Base-by-base conservation (phyloP, 1,140 invertebrate species). In the Octopus bimaculoides region DNA sequence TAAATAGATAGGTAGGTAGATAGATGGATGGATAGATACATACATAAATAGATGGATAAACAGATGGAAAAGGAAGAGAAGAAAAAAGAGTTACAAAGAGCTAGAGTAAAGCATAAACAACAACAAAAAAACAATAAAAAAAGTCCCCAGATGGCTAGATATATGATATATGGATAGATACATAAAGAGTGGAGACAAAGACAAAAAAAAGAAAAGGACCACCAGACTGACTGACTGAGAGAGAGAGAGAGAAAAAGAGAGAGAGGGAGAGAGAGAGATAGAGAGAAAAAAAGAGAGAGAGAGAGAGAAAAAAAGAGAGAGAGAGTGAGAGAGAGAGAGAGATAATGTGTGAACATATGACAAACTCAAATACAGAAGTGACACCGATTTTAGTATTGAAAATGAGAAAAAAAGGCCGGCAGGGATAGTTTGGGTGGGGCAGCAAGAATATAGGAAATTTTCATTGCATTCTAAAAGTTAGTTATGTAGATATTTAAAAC, bases 211-310 rank as follows among this genome's bases (percentile, higher is more conserved):
- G 54, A 66, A 26, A 79, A 61, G 55, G n/a, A 41, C 20, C 9
- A 71, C n/a, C 10, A 66, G 10, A 78, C n/a, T n/a, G 54, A 78
- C n/a, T 14, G 17, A 12, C 5, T 6, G 26, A 54, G 14, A 69
- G 17, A 17, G 20, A 20, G 53, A 41, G 14, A 55, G 2, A 20
- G 9, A 53, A 66, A 53, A 41, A 4, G 12, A 61, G 17, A 55
- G 54, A 55, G 54, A n/a, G 54, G 54, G 53, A 54, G 53, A 78
- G 53, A 66, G 56, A 78, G 54, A 54, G 41, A 78, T 41, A n/a
- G 56, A 78, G 54, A 54, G 54, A 78, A 54, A 9, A 54, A 55
- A 54, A 9, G 17, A 78, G 54, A 17, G 77, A 78, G 9, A 78
- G 7, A 78, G 54, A 77, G 53, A 54, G 26, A 9, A 56, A n/a